Evolutionary conservation across 1,140 invertebrate species (phyloP), one percentile per base, ranked within the genome.

Genomic region (Calliphora vicina): DNA sequence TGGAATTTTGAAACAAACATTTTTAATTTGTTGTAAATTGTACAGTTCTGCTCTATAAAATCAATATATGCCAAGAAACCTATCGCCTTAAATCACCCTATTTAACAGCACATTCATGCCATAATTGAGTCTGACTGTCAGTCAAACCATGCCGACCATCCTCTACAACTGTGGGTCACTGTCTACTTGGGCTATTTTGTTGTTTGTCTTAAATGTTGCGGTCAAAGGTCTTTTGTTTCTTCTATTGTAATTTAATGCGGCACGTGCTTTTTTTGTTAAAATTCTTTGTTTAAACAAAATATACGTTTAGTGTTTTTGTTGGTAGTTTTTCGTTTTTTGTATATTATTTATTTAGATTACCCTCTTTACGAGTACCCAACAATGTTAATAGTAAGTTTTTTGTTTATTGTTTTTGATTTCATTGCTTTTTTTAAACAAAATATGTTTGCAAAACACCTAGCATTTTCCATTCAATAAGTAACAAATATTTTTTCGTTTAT

Each of bases 201-300:
- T 67, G 61, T 67, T 67, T 67, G 61, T 23, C 61, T 67, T 67
- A 67, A 35, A 67, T 67, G 61, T 25, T 67, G 61, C 61, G 61
- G 61, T 67, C 61, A 67, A 67, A 67, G 61, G 61, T 67, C 61
- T 23, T 67, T 57, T 57, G n/a, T 57, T 57, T 17, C 17, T n/a
- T 23, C 61, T 67, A 67, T 67, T 67, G 61, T 67, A 67, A 67
- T 67, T 25, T 67, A 67, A 67, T 67, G 61, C 61, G 61, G 61
- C 61, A 67, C 61, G 61, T 67, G 61, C 61, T 67, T 67, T 67
- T 67, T 67, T 67, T 67, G 61, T 67, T 67, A 23, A 67, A 67
- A 23, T 67, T 67, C 20, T 20, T 67, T 67, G 17, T 67, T 57
- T 17, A 57, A 57, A 57, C n/a, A 20, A 25, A 67, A 23, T 15